A percentile compares a stretch with the other conserved stretches of the same genome.
phyloP scores from a whole-genome alignment of 2,113 vertebrate genomes.

The Sylvia atricapilla region DNA sequence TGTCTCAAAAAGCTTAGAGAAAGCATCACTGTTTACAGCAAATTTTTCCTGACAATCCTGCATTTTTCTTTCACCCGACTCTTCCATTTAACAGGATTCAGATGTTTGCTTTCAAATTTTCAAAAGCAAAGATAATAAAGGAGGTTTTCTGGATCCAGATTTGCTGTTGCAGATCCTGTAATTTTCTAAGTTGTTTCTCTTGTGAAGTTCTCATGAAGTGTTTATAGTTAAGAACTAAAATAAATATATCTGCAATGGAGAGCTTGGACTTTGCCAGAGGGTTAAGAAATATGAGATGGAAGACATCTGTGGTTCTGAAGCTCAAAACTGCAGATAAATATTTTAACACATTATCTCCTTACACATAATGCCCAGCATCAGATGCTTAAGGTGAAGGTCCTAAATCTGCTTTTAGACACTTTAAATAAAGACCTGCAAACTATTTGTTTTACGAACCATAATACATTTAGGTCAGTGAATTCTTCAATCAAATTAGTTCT shows the following conservation, averaged over 20 bases:
- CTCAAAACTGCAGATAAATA: not conserved
- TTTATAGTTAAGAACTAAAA: slow-evolving; percentile 3
- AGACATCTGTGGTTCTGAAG: not conserved
- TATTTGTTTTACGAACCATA: not conserved
- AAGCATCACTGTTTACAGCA: not conserved
- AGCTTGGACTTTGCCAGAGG: not conserved
- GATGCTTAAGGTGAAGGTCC: not conserved
- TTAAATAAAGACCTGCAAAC: not conserved
- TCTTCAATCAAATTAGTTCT: not conserved
- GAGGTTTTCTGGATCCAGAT: not conserved
- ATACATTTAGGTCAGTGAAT: not conserved
- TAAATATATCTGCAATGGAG: not conserved
- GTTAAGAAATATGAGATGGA: not conserved
- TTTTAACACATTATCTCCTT: not conserved
- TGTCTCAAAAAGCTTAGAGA: not conserved
- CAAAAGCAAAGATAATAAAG: not conserved
- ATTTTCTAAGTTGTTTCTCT: not conserved
- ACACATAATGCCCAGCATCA: not conserved
- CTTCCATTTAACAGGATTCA: not conserved
- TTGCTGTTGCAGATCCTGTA: not conserved
- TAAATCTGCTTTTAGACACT: not conserved
- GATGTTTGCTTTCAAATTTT: not conserved
- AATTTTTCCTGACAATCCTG: not conserved
- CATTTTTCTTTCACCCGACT: not conserved
- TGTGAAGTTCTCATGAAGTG: not conserved